Evolutionary conservation across 2,113 vertebrate genomes (phyloP), one percentile per base, ranked within the genome.

Genomic region (Balaenoptera acutorostrata): DNA sequence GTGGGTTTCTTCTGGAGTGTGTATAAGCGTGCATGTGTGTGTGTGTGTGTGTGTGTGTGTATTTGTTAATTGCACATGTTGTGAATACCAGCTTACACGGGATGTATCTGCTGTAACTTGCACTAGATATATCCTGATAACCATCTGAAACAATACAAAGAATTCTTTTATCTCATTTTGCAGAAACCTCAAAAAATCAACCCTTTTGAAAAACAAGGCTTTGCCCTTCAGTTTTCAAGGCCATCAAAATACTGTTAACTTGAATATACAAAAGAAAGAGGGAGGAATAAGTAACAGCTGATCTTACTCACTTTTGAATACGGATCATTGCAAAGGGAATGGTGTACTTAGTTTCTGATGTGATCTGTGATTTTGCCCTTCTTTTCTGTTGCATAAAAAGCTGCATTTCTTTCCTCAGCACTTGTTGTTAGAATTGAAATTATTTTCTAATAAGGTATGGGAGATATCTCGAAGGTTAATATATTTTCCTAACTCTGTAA

Each of bases 141-240:
- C 49, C 92, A 94, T 97, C 97, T 96, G 97, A 98, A 98, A 86
- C 21, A 98, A 98, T 88, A 98, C 95, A 97, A 97, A 41, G 95
- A 98, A 98, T 96, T 94, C 90, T 98, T 98, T 98, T 80, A 97
- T 97, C 96, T 97, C 95, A 95, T 97, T 98, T 98, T 98, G 97
- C 97, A 98, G 96, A 98, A 98, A 96, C 25, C 75, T 98, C 88
- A 44, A 95, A 93, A 71, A 98, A 97, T 82, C 69, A 97, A 46
- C 71, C 94, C 71, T 88, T 97, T 94, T 97, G 57, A 69, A 98
- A 98, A 96, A 81, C 49, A 81, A 87, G 72, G 92, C 66, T 96
- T 61, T 96, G 87, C 80, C 75, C 90, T 63, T 93, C 69, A 25
- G 61, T 91, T 93, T 97, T 97, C 97, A 98, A 13, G 5, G 91